Evolutionary conservation across 2,888 invertebrate species (phyloP).

Genomic region (Congeria kusceri): DNA sequence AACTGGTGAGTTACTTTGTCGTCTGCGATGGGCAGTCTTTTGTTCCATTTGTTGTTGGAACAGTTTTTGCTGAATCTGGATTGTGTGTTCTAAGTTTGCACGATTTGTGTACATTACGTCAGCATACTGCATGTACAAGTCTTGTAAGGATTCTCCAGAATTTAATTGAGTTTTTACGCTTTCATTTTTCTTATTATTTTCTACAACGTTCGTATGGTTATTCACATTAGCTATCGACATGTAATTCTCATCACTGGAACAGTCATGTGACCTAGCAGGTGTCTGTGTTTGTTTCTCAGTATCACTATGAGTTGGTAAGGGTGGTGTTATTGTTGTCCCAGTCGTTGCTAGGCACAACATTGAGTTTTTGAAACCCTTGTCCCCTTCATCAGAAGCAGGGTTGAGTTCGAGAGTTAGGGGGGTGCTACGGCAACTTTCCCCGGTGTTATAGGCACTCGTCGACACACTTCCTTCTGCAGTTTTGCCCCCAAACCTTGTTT

Average conservation of each 20-base stretch:
- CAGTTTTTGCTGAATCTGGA: conserved; percentile 89
- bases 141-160: conserved; percentile 80
- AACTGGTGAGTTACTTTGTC: conserved; percentile 46
- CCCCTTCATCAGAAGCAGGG: conserved; percentile 77
- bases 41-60: conserved; percentile 84
- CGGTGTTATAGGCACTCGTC: conserved; percentile 89
- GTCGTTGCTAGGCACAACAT: conserved; percentile 80
- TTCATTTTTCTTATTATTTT: conserved; percentile 62
- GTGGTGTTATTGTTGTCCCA: conserved; percentile 54
- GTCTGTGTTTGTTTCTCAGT: conserved; percentile 84
- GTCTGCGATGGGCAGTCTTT: conserved; percentile 59
- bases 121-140: conserved; percentile 85
- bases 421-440: conserved; percentile 90
- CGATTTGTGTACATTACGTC: conserved; percentile 91
- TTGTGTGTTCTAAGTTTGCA: conserved; percentile 90
- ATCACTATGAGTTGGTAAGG: conserved; percentile 77
- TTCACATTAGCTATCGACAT: conserved; percentile 50
- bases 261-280: conserved; percentile 72
- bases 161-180: conserved; percentile 57
- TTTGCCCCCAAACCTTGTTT: conserved; percentile 42
- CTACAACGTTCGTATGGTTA: conserved; percentile 32
- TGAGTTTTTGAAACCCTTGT: conserved; percentile 80
- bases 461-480: conserved; percentile 86
- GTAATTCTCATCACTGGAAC: conserved; percentile 77
- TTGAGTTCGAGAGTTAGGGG: conserved; percentile 83